Percentiles rank a stretch among this genome's conserved stretches.
Conservation (phyloP, 2,888 invertebrate genomes). For the Chironomus tentans region DNA sequence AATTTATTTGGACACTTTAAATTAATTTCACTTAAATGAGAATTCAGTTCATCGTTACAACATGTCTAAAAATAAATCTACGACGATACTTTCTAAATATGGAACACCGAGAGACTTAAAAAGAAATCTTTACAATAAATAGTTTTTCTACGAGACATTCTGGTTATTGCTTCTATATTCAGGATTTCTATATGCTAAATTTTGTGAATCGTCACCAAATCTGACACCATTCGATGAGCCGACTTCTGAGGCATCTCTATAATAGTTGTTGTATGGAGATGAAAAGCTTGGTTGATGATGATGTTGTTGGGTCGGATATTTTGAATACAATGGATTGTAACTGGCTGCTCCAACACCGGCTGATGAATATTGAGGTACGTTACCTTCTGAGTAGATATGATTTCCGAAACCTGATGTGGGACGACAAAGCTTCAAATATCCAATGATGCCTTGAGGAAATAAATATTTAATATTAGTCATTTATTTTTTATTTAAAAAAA, state of each 20-base stretch:
- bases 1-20: too few species aligned
- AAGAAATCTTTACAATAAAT: slow-evolving; percentile 40
- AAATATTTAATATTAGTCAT: neutral
- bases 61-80: too few species aligned
- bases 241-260: slow-evolving; percentile 38
- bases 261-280: slow-evolving; percentile 40
- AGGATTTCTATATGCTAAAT: slow-evolving; percentile 68
- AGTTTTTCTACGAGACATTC: too few species aligned
- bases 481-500: neutral
- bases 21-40: too few species aligned
- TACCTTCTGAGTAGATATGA: slow-evolving; percentile 42
- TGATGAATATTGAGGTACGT: slow-evolving; percentile 58
- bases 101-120: neutral
- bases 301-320: slow-evolving; percentile 34
- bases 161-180: slow-evolving; percentile 26
- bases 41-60: too few species aligned
- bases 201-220: slow-evolving; percentile 57
- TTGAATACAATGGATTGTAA: slow-evolving; percentile 27
- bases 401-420: slow-evolving; percentile 51
- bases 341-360: slow-evolving; percentile 64
- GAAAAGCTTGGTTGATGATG: slow-evolving; percentile 37
- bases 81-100: too few species aligned
- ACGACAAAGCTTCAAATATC: slow-evolving; percentile 76
- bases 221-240: slow-evolving; percentile 48
- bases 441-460: slow-evolving; percentile 55